These are phyloP conservation scores for Linurgus olivaceus DNA, from an alignment of 2,797 vertebrate species.

Conservation along the genomic window DNA sequence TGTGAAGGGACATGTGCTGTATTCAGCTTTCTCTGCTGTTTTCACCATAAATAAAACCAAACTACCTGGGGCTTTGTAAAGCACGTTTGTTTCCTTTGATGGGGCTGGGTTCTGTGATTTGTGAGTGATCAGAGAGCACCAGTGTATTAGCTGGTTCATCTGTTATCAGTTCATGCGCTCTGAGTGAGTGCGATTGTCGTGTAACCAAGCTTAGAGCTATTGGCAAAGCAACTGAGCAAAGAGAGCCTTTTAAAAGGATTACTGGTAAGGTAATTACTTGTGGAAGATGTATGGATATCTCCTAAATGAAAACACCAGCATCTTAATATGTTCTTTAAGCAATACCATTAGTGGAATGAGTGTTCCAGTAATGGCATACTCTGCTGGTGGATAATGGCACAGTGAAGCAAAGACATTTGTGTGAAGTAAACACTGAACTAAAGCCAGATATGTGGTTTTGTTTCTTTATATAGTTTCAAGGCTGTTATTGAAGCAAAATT, in stretches of 20 bases:
- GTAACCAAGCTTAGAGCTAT: constrained; percentile 17
- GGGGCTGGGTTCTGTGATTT: neutral
- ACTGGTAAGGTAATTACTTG: constrained; percentile 14
- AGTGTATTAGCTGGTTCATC: neutral
- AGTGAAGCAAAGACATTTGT: neutral
- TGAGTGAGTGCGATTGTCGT: neutral
- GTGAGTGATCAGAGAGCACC: neutral
- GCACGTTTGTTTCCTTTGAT: neutral
- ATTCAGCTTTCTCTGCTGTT: neutral
- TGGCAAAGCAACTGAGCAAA: constrained; percentile 40
- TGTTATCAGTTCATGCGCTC: neutral
- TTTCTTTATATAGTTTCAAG: neutral
- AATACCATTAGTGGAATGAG: neutral
- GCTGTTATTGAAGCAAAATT: neutral
- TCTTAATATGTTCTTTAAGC: constrained; percentile 14
- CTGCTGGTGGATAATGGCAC: neutral
- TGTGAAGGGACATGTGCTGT: neutral
- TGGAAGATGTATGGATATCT: neutral
- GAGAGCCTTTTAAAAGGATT: constrained; percentile 40
- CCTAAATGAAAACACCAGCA: neutral
- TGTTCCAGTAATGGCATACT: neutral
- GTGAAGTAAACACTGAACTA: neutral
- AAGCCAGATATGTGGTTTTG: neutral
- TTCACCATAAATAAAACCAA: neutral
- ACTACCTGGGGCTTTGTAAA: neutral